phyloP scores from a whole-genome alignment of 1,140 invertebrate species.

The Bilobella aurantiaca region DNA sequence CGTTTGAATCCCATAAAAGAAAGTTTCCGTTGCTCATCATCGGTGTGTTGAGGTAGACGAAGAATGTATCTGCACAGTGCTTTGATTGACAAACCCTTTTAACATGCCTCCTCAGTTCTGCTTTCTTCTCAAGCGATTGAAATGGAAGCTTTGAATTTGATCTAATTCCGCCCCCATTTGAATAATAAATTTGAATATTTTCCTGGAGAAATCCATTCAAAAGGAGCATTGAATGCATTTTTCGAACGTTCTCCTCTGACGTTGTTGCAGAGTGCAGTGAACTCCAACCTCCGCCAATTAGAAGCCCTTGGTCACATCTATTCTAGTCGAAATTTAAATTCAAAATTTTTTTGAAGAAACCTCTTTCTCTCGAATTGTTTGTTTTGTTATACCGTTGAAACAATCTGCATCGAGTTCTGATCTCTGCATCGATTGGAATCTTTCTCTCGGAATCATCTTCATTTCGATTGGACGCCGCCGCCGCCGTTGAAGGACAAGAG shows the following conservation, averaged over 20 bases:
- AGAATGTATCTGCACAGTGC: constrained; percentile 46
- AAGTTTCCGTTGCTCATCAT: constrained; percentile 43
- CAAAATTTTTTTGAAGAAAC: not conserved
- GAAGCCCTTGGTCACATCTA: constrained; percentile 45
- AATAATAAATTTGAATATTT: constrained; percentile 49
- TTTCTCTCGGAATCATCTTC: too few species aligned
- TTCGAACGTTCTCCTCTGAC: constrained; percentile 39
- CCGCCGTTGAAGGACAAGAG: constrained; percentile 41
- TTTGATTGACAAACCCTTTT: constrained; percentile 42
- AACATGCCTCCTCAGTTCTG: constrained; percentile 44
- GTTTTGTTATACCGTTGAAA: constrained; percentile 40
- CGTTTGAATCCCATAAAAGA: constrained; percentile 46
- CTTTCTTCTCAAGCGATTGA: constrained; percentile 44
- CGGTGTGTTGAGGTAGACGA: constrained; percentile 47
- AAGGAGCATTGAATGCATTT: constrained; percentile 42
- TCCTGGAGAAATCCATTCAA: constrained; percentile 43
- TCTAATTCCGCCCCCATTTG: constrained; percentile 40
- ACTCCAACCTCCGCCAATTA: constrained; percentile 50
- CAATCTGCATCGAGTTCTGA: constrained; percentile 43
- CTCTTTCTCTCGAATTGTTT: not conserved
- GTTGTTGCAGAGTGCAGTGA: constrained; percentile 39
- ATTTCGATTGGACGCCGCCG: not conserved
- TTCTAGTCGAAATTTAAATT: not conserved
- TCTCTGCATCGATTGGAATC: constrained; percentile 41
- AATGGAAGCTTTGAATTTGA: constrained; percentile 27